These are phyloP conservation scores for Torymus auratus DNA, from an alignment of 2,888 invertebrate species.

Conservation along the genomic window DNA sequence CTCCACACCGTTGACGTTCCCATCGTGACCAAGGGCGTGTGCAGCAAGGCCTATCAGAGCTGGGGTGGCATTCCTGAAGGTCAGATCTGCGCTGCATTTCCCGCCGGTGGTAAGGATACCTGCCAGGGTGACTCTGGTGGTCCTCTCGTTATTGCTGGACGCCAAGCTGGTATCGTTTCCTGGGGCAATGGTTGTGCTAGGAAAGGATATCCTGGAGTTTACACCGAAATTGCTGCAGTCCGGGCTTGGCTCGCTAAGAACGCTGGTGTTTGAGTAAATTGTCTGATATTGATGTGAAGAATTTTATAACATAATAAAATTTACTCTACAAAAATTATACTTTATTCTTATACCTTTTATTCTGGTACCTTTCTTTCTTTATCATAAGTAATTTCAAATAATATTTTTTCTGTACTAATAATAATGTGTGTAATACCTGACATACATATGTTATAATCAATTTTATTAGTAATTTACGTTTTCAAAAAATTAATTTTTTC, in stretches of 20 bases:
- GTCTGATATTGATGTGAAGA: too few species aligned
- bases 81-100: conserved; percentile 80
- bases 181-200: conserved; percentile 79
- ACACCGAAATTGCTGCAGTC: conserved; percentile 78
- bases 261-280: not conserved
- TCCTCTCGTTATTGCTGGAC: conserved; percentile 62
- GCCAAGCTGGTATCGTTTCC: conserved; percentile 65
- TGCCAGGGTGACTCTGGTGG: conserved; percentile 67
- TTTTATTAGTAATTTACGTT: too few species aligned
- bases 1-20: conserved; percentile 79
- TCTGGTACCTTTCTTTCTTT: too few species aligned
- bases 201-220: conserved; percentile 74
- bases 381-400: too few species aligned
- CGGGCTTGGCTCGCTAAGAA: conserved; percentile 71
- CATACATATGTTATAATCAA: too few species aligned
- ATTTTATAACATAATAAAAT: too few species aligned
- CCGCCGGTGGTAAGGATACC: conserved; percentile 78
- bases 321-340: too few species aligned
- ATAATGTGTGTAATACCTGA: too few species aligned
- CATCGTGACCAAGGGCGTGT: conserved; percentile 77
- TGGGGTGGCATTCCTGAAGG: conserved; percentile 69
- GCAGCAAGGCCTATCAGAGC: conserved; percentile 77
- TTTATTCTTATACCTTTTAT: too few species aligned
- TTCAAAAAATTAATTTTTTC: too few species aligned
- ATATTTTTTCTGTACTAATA: too few species aligned